A percentile compares a stretch with the other conserved stretches of the same genome.
These are phyloP conservation scores for Harpagifer antarcticus DNA, from an alignment of 2,797 vertebrate genomes.

Conservation along the genomic window DNA sequence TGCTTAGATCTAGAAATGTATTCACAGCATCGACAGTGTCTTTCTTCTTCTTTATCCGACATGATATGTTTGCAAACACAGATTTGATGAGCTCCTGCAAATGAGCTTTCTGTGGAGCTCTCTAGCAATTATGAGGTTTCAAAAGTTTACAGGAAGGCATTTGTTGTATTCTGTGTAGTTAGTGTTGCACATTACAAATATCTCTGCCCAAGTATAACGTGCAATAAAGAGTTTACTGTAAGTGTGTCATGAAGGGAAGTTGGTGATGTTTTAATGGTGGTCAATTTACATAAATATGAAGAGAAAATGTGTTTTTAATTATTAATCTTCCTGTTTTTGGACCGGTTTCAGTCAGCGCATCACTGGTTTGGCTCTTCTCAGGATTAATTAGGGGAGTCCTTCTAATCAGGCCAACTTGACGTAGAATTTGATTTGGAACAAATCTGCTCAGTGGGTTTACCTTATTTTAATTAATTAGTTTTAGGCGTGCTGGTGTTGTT, in stretches of 20 bases:
- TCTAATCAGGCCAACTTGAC: conserved; percentile 61
- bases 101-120: no score
- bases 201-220: neutral
- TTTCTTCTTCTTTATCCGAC: no score
- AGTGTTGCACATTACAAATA: neutral
- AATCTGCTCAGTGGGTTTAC: conserved; percentile 60
- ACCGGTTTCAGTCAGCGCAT: conserved; percentile 36
- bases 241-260: neutral
- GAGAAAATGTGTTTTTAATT: conserved; percentile 5
- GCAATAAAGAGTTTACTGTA: neutral
- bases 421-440: conserved; percentile 57
- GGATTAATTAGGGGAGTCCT: conserved; percentile 52
- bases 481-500: conserved; percentile 30
- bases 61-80: no score
- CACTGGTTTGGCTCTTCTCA: conserved; percentile 51
- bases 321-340: conserved; percentile 44
- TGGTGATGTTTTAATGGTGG: neutral
- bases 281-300: conserved; percentile 7
- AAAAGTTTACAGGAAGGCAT: neutral
- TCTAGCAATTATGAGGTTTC: no score
- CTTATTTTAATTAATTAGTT: conserved; percentile 64
- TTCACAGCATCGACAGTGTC: no score
- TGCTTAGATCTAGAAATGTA: no score
- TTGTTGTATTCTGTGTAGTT: conserved; percentile 2
- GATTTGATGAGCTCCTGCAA: no score